Base-by-base conservation (phyloP, 2,888 invertebrate species). In the Stramonita haemastoma region DNA sequence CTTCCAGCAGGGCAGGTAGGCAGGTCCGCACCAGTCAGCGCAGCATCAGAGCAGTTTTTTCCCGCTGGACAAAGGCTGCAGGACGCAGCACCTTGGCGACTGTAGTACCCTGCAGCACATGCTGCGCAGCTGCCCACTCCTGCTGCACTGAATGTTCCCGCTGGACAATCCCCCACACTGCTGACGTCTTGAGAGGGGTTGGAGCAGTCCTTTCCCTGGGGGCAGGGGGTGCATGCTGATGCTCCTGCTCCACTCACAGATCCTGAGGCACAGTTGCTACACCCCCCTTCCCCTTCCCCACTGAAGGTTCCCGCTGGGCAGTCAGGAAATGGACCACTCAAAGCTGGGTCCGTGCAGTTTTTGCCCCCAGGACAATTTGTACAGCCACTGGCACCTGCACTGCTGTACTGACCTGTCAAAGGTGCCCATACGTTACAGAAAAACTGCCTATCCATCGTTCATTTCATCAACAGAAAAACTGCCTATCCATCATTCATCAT, bases 151-250 rank as follows among this genome's bases (percentile, higher is more conserved):
- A 60, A 60, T 11, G 60, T 60, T 60, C 60, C 60, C 60, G 60
- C 60, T 0, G 19, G 86, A 90, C 95, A 95, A 88, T 8, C 70
- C 70, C 17, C 22, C 70, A 70, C 22, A 22, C 70, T 22, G 70
- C 26, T 8, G 26, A 70, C 26, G 26, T 26, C 8, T 4, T 90
- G 81, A 70, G 93, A 89, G 85, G 91, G 90, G 86, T 92, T 87
- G 29, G 89, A 90, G 91, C 95, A 95, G 91, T 94, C 95, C 89
- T 94, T 95, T 11, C 95, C 95, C 26, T 92, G 89, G 2, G 93
- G 91, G 92, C 95, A 95, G 26, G 90, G 90, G 29, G 92, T 93
- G 81, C 90, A 77, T 1, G 93, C 90, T n/a, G 95, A 95, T n/a
- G 92, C 90, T 22, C 95, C 95, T 79, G 93, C 94, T 36, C 92